Conservation (phyloP, 2,888 invertebrate species). For the Lysandra coridon region DNA sequence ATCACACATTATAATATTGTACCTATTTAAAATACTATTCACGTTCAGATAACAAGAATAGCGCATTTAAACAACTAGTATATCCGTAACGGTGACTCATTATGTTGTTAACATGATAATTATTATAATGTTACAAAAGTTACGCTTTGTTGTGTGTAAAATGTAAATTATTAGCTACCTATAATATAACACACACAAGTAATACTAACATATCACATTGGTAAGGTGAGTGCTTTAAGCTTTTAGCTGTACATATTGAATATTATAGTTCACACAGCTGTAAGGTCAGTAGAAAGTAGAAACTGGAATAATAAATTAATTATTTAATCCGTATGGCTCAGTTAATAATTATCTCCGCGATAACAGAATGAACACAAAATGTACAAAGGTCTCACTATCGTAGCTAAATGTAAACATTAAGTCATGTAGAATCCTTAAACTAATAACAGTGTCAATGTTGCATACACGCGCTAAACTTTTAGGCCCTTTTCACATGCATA, state of each 20-base stretch:
- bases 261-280: not conserved
- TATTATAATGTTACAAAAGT: not conserved
- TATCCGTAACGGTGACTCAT: not conserved
- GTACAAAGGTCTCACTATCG: slow-evolving; percentile 26
- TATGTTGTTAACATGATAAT: not conserved
- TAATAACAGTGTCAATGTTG: not conserved
- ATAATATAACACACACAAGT: not conserved
- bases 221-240: no score
- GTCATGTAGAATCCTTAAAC: not conserved
- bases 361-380: slow-evolving; percentile 7
- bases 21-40: no score
- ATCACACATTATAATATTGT: no score
- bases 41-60: not conserved
- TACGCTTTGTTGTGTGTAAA: not conserved
- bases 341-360: not conserved
- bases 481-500: no score
- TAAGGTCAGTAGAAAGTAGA: not conserved
- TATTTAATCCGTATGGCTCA: not conserved
- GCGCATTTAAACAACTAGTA: not conserved
- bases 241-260: not conserved
- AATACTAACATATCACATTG: not conserved
- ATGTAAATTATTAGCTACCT: not conserved
- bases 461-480: no score
- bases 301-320: slow-evolving; percentile 4
- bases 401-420: slow-evolving; percentile 8